phyloP scores from a whole-genome alignment of 2,113 vertebrate genomes.

The Proterorhinus semilunaris region DNA sequence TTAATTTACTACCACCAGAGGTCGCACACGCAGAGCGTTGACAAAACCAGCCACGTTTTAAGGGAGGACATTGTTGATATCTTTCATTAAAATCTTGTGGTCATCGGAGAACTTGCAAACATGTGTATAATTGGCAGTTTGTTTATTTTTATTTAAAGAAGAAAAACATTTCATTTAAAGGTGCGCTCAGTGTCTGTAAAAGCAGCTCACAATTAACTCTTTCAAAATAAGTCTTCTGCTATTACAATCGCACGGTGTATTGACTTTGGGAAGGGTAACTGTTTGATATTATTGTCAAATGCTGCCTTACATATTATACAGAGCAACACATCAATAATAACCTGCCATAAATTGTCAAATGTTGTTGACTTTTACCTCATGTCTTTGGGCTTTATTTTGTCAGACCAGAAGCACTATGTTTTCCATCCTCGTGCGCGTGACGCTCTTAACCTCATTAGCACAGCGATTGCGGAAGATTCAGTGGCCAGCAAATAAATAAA shows the following conservation, averaged over 20 bases:
- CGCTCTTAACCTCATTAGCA: neutral
- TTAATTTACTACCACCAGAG: neutral
- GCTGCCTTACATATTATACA: neutral
- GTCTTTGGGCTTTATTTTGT: neutral
- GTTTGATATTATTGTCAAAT: neutral
- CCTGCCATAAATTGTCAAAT: too few relatives aligned
- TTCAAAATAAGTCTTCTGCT: neutral
- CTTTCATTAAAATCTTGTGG: too few relatives aligned
- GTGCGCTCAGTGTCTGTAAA: neutral
- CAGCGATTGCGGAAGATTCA: conserved; percentile 41
- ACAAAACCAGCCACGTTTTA: neutral
- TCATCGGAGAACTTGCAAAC: too few relatives aligned
- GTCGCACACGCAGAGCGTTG: neutral
- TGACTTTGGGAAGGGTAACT: neutral
- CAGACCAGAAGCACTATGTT: conserved; percentile 4
- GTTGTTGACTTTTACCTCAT: too few relatives aligned
- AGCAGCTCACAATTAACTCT: neutral
- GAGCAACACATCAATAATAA: neutral
- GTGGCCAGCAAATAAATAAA: conserved; percentile 71
- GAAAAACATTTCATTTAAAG: neutral
- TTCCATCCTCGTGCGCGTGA: neutral
- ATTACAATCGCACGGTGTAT: neutral
- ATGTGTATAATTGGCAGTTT: neutral
- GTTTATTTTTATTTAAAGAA: neutral
- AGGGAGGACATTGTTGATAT: neutral